Base-by-base conservation (phyloP, 2,888 invertebrate genomes). In the Aporophyla lueneburgensis region DNA sequence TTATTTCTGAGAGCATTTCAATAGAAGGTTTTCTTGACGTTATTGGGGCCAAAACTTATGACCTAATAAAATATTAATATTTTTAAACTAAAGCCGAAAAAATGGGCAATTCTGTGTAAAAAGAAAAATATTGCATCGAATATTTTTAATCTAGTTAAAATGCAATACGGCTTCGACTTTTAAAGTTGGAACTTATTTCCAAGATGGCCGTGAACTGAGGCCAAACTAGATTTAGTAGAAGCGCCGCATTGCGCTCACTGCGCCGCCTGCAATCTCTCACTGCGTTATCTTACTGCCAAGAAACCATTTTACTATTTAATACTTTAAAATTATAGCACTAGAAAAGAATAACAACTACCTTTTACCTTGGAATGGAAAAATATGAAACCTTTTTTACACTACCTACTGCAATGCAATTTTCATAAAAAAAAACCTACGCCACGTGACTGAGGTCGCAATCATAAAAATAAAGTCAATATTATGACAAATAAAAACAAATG, bases 221-320 rank as follows among this genome's bases (percentile, higher is more conserved):
- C 94, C 94, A 93, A 88, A 90, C 88, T 91, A 92, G 91, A 93
- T 92, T 92, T 91, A 90, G 93, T 91, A 84, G 90, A 88, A 88
- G 91, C 92, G 90, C 94, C 95, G 96, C 96, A 96, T 90, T 96
- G 96, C 96, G 96, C 94, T 90, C 92, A 88, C 86, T 95, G 95
- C 95, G 94, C 92, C 94, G 93, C 92, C 93, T 94, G 94, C 95
- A 94, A 88, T 81, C 89, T 91, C 88, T 86, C 79, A 79, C 88
- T 89, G 88, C 85, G 88, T 90, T 88, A 92, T 92, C 92, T 92
- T 88, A 80, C 73, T 73, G 73, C 66, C 75, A 86, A 84, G 27
- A 43, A 63, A 4, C 40, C 24, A 51, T 46, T 68, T 49, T 58
- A 61, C 27, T 49, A 46, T 58, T 58, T 33, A 51, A 14, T 51